These are phyloP conservation scores for Kryphioiulus occultus DNA, from an alignment of 2,888 invertebrate genomes.

Conservation along the genomic window DNA sequence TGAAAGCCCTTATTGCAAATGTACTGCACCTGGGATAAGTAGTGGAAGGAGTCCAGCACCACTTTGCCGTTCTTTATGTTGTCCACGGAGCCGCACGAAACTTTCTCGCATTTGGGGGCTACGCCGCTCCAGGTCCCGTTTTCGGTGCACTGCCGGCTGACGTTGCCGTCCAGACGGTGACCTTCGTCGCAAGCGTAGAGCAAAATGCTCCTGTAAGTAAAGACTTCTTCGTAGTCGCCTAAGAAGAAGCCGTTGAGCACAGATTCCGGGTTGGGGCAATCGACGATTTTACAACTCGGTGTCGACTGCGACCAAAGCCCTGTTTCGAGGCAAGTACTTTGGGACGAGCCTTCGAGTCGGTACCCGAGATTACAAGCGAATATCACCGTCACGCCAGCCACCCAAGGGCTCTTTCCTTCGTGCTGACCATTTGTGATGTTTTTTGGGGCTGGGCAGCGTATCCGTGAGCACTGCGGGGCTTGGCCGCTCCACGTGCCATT, in stretches of 20 bases:
- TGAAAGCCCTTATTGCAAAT: constrained; percentile 58
- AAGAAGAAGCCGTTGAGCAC: constrained; percentile 57
- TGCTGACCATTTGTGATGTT: background rate
- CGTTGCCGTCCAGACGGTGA: constrained; percentile 58
- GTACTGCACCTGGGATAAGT: constrained; percentile 55
- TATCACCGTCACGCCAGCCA: constrained; percentile 39
- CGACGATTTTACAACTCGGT: constrained; percentile 58
- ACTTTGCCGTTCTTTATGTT: constrained; percentile 54
- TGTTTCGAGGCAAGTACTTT: constrained; percentile 57
- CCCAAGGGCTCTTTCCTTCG: constrained; percentile 20
- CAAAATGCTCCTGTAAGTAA: constrained; percentile 49
- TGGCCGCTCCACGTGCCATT: constrained; percentile 49
- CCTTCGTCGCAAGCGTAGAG: constrained; percentile 58
- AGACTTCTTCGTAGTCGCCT: constrained; percentile 50
- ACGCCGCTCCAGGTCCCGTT: constrained; percentile 58
- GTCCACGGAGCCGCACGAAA: constrained; percentile 55
- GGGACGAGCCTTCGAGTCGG: constrained; percentile 55
- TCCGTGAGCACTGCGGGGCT: constrained; percentile 42
- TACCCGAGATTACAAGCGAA: constrained; percentile 52
- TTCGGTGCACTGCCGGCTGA: constrained; percentile 57
- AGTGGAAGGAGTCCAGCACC: constrained; percentile 49
- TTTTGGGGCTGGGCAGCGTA: constrained; percentile 37
- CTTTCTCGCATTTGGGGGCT: constrained; percentile 56
- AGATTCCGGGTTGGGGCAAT: constrained; percentile 58
- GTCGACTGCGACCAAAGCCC: constrained; percentile 59